Evolutionary conservation across 2,797 vertebrate genomes (phyloP), one percentile per base, ranked within the genome.

Genomic region (Hydrophis major): DNA sequence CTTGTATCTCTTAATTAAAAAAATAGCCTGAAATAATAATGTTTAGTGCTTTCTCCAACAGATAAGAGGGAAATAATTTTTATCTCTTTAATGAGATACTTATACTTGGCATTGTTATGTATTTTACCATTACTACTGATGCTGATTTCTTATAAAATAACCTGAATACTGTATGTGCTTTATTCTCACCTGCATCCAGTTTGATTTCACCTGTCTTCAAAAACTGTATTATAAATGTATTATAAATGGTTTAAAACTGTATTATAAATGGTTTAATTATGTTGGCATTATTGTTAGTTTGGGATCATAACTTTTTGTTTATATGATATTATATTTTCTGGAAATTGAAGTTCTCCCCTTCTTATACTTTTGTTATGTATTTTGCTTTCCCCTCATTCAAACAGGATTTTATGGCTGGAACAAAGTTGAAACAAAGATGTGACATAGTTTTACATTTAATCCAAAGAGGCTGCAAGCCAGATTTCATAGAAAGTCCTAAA

Each of bases 391-490:
- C 6, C 2, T 13, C 10, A 28, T 74, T 74, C 14, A 18, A 74
- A 74, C 96, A 99, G 99, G 98, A 98, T 96, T 99, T 99, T 96
- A 97, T 98, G 97, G 97, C 98, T 87, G 98, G 97, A 37, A 95
- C 97, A 55, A 97, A 96, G 94, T 97, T 97, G 66, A 98, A 97
- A 92, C 97, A 97, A 96, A 98, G 99, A 91, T 99, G 99, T 92
- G 98, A 99, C 97, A 98, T 97, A 95, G 96, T 98, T 74, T 97
- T 95, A 92, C 98, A 98, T 96, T 98, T 99, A 97, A 97, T 98
- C 94, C 97, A 96, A 96, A 98, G 98, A 97, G 99, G 99, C 95
- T 99, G 99, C 93, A 96, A 92, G 0, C 95, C 93, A 87, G 98
- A 99, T 95, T 98, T 98, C 91, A 98, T 99, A 95, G 98, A 99